Evolutionary conservation across 1,140 invertebrate genomes (phyloP).

Genomic region (Drosophila sucinea): DNA sequence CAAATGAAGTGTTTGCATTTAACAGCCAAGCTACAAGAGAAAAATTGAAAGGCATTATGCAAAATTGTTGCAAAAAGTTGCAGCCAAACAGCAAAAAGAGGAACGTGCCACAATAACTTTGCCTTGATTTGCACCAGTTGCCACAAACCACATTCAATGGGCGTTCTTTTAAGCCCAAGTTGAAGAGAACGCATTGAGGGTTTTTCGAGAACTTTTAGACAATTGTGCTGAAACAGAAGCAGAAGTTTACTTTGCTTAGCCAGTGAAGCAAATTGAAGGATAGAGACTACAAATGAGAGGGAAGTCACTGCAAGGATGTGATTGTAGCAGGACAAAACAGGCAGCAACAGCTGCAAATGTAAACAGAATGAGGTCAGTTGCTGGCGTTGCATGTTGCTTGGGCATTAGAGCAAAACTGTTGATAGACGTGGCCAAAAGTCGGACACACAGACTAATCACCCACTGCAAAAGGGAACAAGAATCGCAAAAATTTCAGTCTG

Average conservation of each 20-base stretch:
- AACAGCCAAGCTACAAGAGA: constrained; percentile 16
- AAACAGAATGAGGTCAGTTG: constrained; percentile 75
- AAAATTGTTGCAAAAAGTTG: constrained; percentile 53
- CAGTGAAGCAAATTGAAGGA: not conserved
- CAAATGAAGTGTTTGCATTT: constrained; percentile 64
- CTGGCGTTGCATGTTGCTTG: constrained; percentile 70
- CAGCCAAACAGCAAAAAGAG: constrained; percentile 9
- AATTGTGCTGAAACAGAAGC: constrained; percentile 1
- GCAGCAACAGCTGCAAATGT: constrained; percentile 71
- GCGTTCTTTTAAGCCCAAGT: not conserved
- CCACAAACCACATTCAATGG: constrained; percentile 9
- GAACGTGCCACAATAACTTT: constrained; percentile 46
- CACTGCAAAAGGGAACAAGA: constrained; percentile 38
- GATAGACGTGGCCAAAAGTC: constrained; percentile 57
- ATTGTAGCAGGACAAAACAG: not conserved
- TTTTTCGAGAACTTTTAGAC: not conserved
- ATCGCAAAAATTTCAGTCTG: constrained; percentile 7
- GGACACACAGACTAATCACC: constrained; percentile 64
- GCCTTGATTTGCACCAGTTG: constrained; percentile 53
- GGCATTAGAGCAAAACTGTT: constrained; percentile 76
- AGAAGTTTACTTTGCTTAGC: constrained; percentile 1
- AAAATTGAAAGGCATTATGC: constrained; percentile 38
- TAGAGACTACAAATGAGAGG: constrained; percentile 32
- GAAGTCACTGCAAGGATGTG: not conserved
- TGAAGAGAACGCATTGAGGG: not conserved